Percentiles rank a stretch among this genome's conserved stretches.
These are phyloP conservation scores for Tachystola acroxantha DNA, from an alignment of 2,888 invertebrate species.

Conservation along the genomic window DNA sequence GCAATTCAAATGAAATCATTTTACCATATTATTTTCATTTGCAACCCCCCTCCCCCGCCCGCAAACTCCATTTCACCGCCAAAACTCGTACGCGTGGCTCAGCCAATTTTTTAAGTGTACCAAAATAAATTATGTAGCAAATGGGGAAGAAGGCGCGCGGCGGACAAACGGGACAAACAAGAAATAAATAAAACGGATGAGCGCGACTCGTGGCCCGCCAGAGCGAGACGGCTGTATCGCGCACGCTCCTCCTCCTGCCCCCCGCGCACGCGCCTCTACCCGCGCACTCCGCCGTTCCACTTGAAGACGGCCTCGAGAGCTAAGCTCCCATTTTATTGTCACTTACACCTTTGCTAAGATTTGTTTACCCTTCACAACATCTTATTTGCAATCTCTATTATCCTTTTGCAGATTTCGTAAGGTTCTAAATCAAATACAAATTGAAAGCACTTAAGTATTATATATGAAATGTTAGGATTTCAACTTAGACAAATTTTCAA, in stretches of 20 bases:
- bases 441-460: constrained; percentile 14
- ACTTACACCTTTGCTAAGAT: constrained; percentile 69
- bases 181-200: constrained; percentile 66
- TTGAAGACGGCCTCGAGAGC: constrained; percentile 73
- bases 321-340: constrained; percentile 75
- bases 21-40: constrained; percentile 72
- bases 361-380: constrained; percentile 47
- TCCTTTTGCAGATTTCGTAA: constrained; percentile 25
- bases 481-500: constrained; percentile 63
- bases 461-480: constrained; percentile 28
- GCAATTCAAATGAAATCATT: constrained; percentile 73
- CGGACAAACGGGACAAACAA: constrained; percentile 47
- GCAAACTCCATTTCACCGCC: constrained; percentile 63
- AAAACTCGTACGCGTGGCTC: constrained; percentile 54
- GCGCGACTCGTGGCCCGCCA: constrained; percentile 38
- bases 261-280: constrained; percentile 27
- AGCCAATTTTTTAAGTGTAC: constrained; percentile 74
- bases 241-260: constrained; percentile 50
- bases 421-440: constrained; percentile 23
- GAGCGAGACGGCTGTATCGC: constrained; percentile 43
- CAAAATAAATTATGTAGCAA: constrained; percentile 75
- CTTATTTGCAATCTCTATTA: constrained; percentile 25
- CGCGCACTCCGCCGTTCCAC: constrained; percentile 53
- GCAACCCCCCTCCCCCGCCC: constrained; percentile 38
- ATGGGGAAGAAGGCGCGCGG: constrained; percentile 51